These are phyloP conservation scores for Oedothorax gibbosus DNA, from an alignment of 1,140 invertebrate species.

Conservation along the genomic window DNA sequence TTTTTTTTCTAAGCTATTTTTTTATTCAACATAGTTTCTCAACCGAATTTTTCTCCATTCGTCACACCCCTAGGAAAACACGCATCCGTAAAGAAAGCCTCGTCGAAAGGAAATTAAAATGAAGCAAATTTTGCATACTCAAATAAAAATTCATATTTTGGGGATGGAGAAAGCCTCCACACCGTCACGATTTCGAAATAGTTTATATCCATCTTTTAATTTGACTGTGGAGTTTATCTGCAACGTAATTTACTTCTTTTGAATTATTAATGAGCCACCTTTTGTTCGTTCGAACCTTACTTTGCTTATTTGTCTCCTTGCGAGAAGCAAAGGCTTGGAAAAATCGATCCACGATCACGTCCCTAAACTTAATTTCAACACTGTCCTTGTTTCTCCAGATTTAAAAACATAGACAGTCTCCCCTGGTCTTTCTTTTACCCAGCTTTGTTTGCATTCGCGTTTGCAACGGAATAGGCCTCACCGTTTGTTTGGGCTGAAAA, in stretches of 20 bases:
- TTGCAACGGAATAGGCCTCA: slow-evolving; percentile 1
- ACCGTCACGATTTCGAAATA: slow-evolving; percentile 16
- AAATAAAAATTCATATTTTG: not conserved
- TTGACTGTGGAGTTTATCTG: slow-evolving; percentile 24
- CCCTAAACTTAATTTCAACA: slow-evolving; percentile 31
- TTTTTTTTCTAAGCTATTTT: too few species aligned
- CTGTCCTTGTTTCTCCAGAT: slow-evolving; percentile 11
- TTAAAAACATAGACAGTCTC: slow-evolving; percentile 24
- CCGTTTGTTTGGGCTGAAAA: slow-evolving; percentile 24
- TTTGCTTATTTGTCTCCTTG: slow-evolving; percentile 34
- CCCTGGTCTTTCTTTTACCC: not conserved
- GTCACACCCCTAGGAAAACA: too few species aligned
- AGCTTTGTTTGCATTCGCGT: slow-evolving; percentile 21
- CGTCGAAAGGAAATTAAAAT: too few species aligned
- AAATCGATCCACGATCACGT: slow-evolving; percentile 28
- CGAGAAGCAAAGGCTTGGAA: slow-evolving; percentile 1
- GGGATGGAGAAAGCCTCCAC: not conserved
- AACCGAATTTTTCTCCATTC: too few species aligned
- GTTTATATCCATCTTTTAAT: slow-evolving; percentile 32
- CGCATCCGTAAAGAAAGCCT: too few species aligned
- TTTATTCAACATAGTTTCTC: too few species aligned
- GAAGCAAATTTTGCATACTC: not conserved
- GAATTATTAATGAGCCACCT: slow-evolving; percentile 38
- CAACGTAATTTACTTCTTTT: slow-evolving; percentile 38
- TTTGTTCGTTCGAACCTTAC: slow-evolving; percentile 14